Base-by-base conservation (phyloP, 2,113 vertebrate species). In the Saimiri boliviensis region DNA sequence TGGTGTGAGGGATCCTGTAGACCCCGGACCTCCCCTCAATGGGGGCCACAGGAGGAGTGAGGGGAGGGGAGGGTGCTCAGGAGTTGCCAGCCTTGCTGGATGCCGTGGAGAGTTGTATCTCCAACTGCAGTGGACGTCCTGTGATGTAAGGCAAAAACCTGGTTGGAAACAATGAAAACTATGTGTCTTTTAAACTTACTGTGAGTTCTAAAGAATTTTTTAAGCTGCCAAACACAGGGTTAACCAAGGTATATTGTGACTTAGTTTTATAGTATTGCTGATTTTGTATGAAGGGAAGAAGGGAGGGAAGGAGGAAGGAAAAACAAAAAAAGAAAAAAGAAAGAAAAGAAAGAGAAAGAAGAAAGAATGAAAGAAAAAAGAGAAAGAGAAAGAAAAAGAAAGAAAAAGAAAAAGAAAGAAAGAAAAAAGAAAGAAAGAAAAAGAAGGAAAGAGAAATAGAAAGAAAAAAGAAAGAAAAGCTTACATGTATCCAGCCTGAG, bases 1-100 rank as follows among this genome's bases (percentile, higher is more conserved):
- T 1, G 1, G 1, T 6, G 6, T 6, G 12, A 3, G 66, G n/a
- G 6, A 8, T 12, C 0, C 8, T 8, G 13, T 79, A 32, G 17
- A 54, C 0, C 19, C 14, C 3, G 5, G 49, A 30, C 6, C 8
- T 58, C 5, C 17, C 47, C 3, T 30, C 32, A 13, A 5, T 20
- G 20, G 40, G 9, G n/a, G 40, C 16, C 45, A 79, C 12, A 7
- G 40, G 7, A 63, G 6, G 16, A 12, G 9, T 3, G 14, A 37
- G 0, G 2, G 7, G 1, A 30, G 23, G 35, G n/a, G 8, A 25
- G n/a, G 32, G 52, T 68, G 37, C 17, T n/a, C 56, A 17, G 30
- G 70, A 52, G 14, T 2, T 63, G 30, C 16, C 7, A 9, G 4
- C 14, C 16, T 71, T 54, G 35, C 23, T 14, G 63, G 42, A 74